Conservation (phyloP, 2,113 vertebrate species). For the Hippocampus zosterae region DNA sequence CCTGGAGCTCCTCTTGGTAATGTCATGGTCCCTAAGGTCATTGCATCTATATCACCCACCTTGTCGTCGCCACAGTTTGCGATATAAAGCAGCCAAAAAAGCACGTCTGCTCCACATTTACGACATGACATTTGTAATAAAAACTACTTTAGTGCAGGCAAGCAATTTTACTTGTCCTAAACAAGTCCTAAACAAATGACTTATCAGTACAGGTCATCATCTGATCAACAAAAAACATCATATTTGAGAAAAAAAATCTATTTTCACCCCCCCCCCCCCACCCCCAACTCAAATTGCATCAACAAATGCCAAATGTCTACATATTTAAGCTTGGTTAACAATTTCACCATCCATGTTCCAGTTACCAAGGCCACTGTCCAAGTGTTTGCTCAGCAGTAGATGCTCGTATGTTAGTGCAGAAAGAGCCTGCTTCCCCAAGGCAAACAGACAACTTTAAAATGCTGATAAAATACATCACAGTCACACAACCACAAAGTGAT, state of each 20-base stretch:
- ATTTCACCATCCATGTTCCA: conserved; percentile 5
- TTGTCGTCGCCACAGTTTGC: conserved; percentile 30
- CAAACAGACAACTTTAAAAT: conserved; percentile 60
- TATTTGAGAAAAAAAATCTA: no score
- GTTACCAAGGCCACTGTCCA: conserved; percentile 31
- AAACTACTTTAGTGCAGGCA: background rate
- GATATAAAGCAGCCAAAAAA: conserved; percentile 60
- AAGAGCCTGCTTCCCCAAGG: conserved; percentile 56
- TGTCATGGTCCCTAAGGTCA: conserved; percentile 75
- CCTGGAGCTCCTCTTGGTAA: conserved; percentile 62
- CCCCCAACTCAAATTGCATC: no score
- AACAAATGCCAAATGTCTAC: background rate
- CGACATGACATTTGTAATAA: background rate
- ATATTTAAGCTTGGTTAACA: conserved; percentile 19
- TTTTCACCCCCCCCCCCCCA: no score
- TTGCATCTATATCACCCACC: conserved; percentile 33
- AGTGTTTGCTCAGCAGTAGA: conserved; percentile 59
- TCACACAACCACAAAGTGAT: conserved; percentile 15
- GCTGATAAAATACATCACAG: conserved; percentile 53
- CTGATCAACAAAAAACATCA: no score
- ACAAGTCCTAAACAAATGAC: no score
- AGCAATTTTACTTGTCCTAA: background rate
- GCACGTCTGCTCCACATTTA: background rate
- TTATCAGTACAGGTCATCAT: no score
- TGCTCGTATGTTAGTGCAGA: conserved; percentile 25